Evolutionary conservation across 2,797 vertebrate species (phyloP), one percentile per base, ranked within the genome.

Genomic region (Xenopus petersii): DNA sequence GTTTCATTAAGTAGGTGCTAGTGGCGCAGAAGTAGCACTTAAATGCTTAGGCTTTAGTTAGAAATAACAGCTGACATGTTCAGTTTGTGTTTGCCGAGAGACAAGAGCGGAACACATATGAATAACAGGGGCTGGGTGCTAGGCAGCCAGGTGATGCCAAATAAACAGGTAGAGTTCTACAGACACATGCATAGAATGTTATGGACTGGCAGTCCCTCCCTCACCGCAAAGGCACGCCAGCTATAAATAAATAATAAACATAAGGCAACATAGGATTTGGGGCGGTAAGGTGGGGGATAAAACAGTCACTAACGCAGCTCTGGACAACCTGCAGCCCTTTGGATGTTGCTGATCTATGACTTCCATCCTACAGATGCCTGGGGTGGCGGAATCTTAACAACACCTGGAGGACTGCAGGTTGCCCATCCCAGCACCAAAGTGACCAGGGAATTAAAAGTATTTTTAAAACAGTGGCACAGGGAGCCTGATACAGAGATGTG

Each of bases 51-150:
- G 65, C 70, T 67, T 67, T 55, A 49, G 33, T 49, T 64, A 74
- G 46, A 24, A 73, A 36, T 72, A 67, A 59, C 21, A 73, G 13
- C 47, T n/a, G 66, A 59, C 24, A 64, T 60, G 15, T 73, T 64
- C 58, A 51, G n/a, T 64, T 63, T 76, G 46, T 7, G 68, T 58
- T 73, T 36, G 13, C 36, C 42, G 21, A 60, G 42, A 69, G n/a
- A 64, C 60, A 69, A 17, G n/a, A 55, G 47, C 54, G 51, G 17
- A 62, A 12, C 4, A 12, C 4, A 63, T 63, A 68, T 17, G 4
- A 42, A 63, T n/a, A 64, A 10, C 15, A 54, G 33, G 11, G 62
- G 56, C 58, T 24, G 9, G 4, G 46, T 30, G 5, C 26, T 21
- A 10, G 51, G 47, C 30, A 60, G 46, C 15, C n/a, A 33, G 56